Conservation (phyloP, 2,888 invertebrate species). For the Rapana venosa region DNA sequence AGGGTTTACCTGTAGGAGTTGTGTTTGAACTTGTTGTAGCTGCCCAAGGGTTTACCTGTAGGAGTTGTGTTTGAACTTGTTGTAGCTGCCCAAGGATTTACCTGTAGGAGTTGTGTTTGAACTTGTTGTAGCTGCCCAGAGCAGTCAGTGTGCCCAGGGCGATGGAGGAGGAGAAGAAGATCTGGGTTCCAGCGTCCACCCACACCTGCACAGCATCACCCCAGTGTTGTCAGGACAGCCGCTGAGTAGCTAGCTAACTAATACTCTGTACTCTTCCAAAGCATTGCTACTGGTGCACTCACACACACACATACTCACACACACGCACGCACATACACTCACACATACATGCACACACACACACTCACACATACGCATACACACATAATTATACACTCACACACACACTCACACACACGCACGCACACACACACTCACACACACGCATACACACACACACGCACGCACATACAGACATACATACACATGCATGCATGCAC, state of each 20-base stretch:
- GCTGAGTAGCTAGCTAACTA: too few species aligned
- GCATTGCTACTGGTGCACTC: neutral
- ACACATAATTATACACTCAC: neutral
- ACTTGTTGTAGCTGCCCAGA: conserved; percentile 76
- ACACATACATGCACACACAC: neutral
- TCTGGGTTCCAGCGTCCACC: conserved; percentile 84
- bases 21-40: too few species aligned
- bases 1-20: too few species aligned
- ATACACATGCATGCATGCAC: too few species aligned
- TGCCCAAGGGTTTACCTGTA: conserved; percentile 69
- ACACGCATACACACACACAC: too few species aligned
- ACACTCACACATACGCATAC: neutral
- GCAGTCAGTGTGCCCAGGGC: conserved; percentile 82
- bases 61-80: conserved; percentile 74
- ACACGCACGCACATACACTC: neutral
- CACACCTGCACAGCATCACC: conserved; percentile 75
- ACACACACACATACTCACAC: neutral
- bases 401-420: too few species aligned
- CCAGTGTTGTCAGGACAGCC: too few species aligned
- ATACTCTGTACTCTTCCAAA: too few species aligned
- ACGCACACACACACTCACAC: too few species aligned
- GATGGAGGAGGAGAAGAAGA: conserved; percentile 84
- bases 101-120: conserved; percentile 76
- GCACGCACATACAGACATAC: too few species aligned
- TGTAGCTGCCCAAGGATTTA: conserved; percentile 75